These are phyloP conservation scores for Nectonema munidae DNA, from an alignment of 2,888 invertebrate species.

Conservation along the genomic window DNA sequence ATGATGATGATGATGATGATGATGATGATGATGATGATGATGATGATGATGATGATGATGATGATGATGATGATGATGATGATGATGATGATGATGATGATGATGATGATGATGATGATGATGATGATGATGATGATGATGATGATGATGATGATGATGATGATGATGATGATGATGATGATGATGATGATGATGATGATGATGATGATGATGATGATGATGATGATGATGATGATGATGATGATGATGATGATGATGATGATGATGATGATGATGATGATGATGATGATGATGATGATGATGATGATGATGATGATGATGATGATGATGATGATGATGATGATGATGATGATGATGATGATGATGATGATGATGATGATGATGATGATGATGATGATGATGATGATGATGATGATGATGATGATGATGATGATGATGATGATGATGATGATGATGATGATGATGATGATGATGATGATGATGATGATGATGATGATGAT, in stretches of 20 bases:
- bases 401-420: conserved; percentile 5
- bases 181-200: conserved; percentile 5
- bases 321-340: conserved; percentile 5
- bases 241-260: neutral
- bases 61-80: conserved; percentile 5
- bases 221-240: conserved; percentile 5
- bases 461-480: conserved; percentile 1
- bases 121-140: conserved; percentile 5
- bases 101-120: conserved; percentile 5
- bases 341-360: conserved; percentile 1
- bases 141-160: conserved; percentile 5
- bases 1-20: conserved; percentile 5
- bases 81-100: conserved; percentile 5
- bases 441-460: conserved; percentile 5
- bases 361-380: neutral
- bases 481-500: neutral
- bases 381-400: conserved; percentile 1
- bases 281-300: conserved; percentile 5
- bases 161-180: conserved; percentile 5
- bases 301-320: conserved; percentile 5
- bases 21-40: conserved; percentile 5
- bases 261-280: neutral
- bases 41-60: conserved; percentile 5
- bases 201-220: conserved; percentile 5
- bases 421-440: conserved; percentile 5